phyloP scores from a whole-genome alignment of 2,888 invertebrate genomes.

The Dicyrtoma fusca region DNA sequence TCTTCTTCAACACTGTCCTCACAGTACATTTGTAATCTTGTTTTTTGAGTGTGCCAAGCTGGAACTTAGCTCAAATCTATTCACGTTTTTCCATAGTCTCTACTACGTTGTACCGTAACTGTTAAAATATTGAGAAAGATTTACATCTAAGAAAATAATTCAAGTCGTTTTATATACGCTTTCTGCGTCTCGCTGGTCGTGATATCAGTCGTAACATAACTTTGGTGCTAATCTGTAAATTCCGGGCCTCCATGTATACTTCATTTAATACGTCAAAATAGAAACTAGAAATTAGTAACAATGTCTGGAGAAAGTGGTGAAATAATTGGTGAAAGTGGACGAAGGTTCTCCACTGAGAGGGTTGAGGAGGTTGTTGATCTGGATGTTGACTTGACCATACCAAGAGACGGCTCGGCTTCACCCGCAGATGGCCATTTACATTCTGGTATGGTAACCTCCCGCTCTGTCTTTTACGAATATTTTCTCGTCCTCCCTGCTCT shows the following conservation, averaged over 20 bases:
- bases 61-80: constrained; percentile 6
- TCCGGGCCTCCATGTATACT: too few species aligned
- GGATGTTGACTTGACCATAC: constrained; percentile 43
- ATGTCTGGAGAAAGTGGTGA: constrained; percentile 45
- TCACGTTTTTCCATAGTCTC: too few species aligned
- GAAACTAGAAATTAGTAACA: neutral
- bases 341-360: constrained; percentile 44
- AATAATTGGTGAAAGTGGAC: constrained; percentile 38
- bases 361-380: constrained; percentile 44
- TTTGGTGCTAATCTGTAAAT: neutral
- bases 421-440: constrained; percentile 36
- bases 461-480: neutral
- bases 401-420: constrained; percentile 33
- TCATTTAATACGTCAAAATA: neutral
- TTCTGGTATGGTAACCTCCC: constrained; percentile 15
- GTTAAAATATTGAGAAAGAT: too few species aligned
- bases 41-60: constrained; percentile 17
- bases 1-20: constrained; percentile 18
- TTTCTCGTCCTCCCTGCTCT: neutral
- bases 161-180: too few species aligned
- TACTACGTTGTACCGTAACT: too few species aligned
- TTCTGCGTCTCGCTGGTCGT: too few species aligned
- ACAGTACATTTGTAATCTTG: neutral
- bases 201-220: neutral
- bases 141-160: too few species aligned